Evolutionary conservation across 2,888 invertebrate genomes (phyloP), one percentile per base, ranked within the genome.

Genomic region (Thecocarcelia acutangulata): DNA sequence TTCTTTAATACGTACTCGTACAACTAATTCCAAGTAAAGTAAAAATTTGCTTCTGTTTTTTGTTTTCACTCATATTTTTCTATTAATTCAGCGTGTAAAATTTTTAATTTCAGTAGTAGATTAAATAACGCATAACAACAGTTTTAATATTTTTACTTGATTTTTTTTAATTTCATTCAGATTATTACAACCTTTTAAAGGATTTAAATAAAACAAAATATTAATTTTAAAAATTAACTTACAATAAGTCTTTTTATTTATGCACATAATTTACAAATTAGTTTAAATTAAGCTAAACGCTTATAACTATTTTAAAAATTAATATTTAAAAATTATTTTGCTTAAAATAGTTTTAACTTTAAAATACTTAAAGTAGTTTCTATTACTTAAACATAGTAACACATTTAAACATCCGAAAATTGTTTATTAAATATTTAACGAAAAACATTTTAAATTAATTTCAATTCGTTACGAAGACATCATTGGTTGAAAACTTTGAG

Each of bases 241-340:
- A 81, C n/a, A 73, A 69, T 77, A 81, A 81, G 81, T 81, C 81
- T 81, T 81, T 77, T 81, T 81, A 81, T 81, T 81, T 81, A 77
- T 81, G 68, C 68, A 81, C 63, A 77, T 73, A 59, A 64, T 76
- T 73, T 77, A 72, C 63, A 81, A 66, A 64, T 56, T 58, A 40
- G 37, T 17, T 61, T 42, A n/a, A n/a, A n/a, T n/a, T n/a, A 48
- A 58, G 63, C 8, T 40, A 17, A 24, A 9, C 40, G 40, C 37
- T 19, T 33, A 19, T 69, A 58, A n/a, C 48, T 59, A 42, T 46
- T 46, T n/a, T 21, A 6, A 52, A 42, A 68, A 50, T 19, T 21
- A 50, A 50, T 42, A 12, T 17, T n/a, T 42, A 28, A 42, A 54
- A 21, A 44, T n/a, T 24, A 11, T 59, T 33, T 17, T 28, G n/a